Percentiles rank a stretch among this genome's conserved stretches.
These are phyloP conservation scores for Isotomurus palustris DNA, from an alignment of 2,888 invertebrate genomes.

Conservation along the genomic window DNA sequence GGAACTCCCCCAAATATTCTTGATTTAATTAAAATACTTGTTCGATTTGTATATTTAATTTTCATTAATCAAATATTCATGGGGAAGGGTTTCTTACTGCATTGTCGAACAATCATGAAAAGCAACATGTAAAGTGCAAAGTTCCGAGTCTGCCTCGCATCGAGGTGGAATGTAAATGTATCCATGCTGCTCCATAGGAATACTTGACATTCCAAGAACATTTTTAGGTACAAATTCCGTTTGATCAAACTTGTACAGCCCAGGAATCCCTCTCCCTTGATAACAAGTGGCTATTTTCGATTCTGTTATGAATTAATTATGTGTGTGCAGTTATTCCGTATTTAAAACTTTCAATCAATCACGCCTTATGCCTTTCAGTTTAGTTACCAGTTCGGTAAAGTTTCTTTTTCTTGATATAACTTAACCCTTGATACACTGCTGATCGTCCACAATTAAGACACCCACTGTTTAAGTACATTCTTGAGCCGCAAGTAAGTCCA, in stretches of 20 bases:
- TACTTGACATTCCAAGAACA: conserved; percentile 26
- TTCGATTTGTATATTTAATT: background rate
- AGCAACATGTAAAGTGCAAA: conserved; percentile 40
- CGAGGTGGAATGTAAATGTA: conserved; percentile 36
- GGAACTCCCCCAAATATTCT: conserved; percentile 40
- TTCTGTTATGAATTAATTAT: conserved; percentile 20
- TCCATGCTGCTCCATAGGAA: conserved; percentile 36
- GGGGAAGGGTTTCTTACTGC: conserved; percentile 22
- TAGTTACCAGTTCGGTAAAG: conserved; percentile 28
- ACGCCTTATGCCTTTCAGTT: background rate
- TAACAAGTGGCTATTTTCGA: conserved; percentile 38
- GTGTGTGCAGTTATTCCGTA: background rate
- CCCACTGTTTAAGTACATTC: conserved; percentile 40
- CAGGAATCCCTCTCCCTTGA: conserved; percentile 34
- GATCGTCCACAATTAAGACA: conserved; percentile 40
- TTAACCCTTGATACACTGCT: conserved; percentile 40
- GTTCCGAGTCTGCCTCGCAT: conserved; percentile 26
- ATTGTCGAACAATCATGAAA: conserved; percentile 42
- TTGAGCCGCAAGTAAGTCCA: conserved; percentile 38
- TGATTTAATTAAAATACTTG: background rate
- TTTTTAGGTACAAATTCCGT: conserved; percentile 40
- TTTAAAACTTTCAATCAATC: background rate
- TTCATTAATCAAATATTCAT: background rate
- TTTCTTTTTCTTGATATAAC: conserved; percentile 37
- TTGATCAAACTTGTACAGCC: conserved; percentile 39